A percentile compares a stretch with the other conserved stretches of the same genome.
Evolutionary conservation across 2,113 vertebrate genomes (phyloP).

Genomic region (Entelurus aequoreus): DNA sequence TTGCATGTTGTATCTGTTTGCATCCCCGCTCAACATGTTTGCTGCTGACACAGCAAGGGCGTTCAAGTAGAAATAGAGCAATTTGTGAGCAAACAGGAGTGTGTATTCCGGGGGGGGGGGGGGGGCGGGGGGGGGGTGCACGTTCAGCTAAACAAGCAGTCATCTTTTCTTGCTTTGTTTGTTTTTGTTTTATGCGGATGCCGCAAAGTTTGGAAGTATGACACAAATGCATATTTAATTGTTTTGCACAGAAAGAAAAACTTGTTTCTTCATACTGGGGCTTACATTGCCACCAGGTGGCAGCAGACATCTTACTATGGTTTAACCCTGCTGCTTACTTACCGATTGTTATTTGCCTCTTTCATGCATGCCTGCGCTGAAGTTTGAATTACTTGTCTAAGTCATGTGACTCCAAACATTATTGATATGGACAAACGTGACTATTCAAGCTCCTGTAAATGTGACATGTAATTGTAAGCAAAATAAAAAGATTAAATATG

Average conservation of each 20-base stretch:
- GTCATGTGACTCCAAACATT: too few relatives aligned
- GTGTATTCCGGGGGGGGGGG: constrained; percentile 54
- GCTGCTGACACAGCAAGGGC: constrained; percentile 68
- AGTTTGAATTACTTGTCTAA: neutral
- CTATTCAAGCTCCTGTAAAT: too few relatives aligned
- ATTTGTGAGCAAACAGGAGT: constrained; percentile 75
- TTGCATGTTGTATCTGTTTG: constrained; percentile 72
- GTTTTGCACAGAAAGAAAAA: constrained; percentile 30
- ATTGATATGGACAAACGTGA: neutral
- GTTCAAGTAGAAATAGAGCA: constrained; percentile 70
- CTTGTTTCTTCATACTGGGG: constrained; percentile 34
- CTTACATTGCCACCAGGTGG: constrained; percentile 53
- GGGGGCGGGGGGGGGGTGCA: constrained; percentile 48
- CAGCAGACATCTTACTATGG: constrained; percentile 46
- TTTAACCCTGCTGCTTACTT: neutral
- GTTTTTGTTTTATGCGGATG: constrained; percentile 59
- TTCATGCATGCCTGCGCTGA: neutral
- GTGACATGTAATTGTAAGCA: too few relatives aligned
- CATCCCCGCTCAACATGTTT: constrained; percentile 66
- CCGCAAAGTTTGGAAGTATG: constrained; percentile 63
- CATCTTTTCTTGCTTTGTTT: constrained; percentile 58
- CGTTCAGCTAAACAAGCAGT: constrained; percentile 47
- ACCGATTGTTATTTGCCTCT: neutral
- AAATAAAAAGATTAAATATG: too few relatives aligned
- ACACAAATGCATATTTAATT: constrained; percentile 20